phyloP scores from a whole-genome alignment of 2,797 vertebrate genomes.

The Protosalanx chinensis region DNA sequence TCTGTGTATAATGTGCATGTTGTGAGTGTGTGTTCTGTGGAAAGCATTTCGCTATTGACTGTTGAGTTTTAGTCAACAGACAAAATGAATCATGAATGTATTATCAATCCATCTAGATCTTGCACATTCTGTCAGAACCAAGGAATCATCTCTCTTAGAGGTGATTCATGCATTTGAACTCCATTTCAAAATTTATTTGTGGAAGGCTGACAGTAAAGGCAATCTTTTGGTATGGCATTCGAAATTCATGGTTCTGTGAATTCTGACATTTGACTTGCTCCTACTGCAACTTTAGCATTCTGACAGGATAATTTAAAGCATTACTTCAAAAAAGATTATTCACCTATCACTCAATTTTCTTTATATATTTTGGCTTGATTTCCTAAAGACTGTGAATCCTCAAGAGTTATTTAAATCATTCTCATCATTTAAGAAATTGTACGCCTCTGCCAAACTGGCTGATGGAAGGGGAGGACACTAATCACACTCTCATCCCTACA shows the following conservation, averaged over 20 bases:
- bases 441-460: not conserved
- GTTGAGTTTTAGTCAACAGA: too few species aligned
- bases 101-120: too few species aligned
- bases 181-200: not conserved
- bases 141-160: not conserved
- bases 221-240: too few species aligned
- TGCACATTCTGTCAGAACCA: too few species aligned
- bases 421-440: too few species aligned
- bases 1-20: too few species aligned
- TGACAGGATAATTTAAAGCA: slow-evolving; percentile 25
- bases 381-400: too few species aligned
- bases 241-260: slow-evolving; percentile 24
- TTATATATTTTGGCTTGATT: slow-evolving; percentile 3
- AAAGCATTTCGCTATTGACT: too few species aligned
- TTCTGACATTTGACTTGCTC: slow-evolving; percentile 5
- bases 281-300: slow-evolving; percentile 35
- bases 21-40: too few species aligned
- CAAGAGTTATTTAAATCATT: too few species aligned
- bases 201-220: too few species aligned
- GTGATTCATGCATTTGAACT: not conserved
- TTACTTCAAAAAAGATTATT: slow-evolving; percentile 16
- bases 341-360: slow-evolving; percentile 22
- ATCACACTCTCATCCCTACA: not conserved
- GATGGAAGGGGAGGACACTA: not conserved
- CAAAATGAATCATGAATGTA: too few species aligned